Percentiles rank a stretch among this genome's conserved stretches.
Evolutionary conservation across 1,140 invertebrate species (phyloP).

Genomic region (Pygmarrhopalites habei): DNA sequence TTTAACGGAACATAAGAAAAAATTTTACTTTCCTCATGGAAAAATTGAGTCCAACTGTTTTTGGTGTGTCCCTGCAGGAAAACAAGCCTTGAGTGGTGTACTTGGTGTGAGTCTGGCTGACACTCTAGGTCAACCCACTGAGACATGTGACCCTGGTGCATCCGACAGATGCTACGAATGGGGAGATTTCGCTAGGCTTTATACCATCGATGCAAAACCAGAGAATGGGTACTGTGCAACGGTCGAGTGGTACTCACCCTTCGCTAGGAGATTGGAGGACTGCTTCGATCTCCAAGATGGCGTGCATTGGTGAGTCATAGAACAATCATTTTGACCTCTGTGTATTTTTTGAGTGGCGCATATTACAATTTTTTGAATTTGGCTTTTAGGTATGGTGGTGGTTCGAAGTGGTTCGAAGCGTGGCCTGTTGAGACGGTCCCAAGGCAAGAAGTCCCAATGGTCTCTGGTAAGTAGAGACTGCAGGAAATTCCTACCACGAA

Average conservation of each 20-base stretch:
- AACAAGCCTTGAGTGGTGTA: neutral
- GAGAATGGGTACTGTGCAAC: conserved; percentile 3
- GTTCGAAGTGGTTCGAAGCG: conserved; percentile 40
- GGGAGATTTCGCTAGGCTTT: conserved; percentile 18
- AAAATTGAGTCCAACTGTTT: too few relatives aligned
- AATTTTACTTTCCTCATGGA: too few relatives aligned
- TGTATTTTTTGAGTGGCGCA: neutral
- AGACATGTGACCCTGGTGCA: neutral
- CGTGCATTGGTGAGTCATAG: conserved; percentile 8
- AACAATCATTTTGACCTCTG: neutral
- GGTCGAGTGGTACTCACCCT: conserved; percentile 17
- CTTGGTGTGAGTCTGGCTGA: neutral
- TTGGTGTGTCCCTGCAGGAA: too few relatives aligned
- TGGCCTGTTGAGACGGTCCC: conserved; percentile 46
- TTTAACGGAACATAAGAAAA: too few relatives aligned
- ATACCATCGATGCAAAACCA: neutral
- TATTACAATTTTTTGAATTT: neutral
- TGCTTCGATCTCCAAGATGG: conserved; percentile 17
- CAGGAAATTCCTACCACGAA: too few relatives aligned
- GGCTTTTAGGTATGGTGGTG: conserved; percentile 15
- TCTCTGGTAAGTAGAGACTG: conserved; percentile 41
- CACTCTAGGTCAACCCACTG: neutral
- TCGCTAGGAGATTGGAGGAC: conserved; percentile 19
- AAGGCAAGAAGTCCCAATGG: conserved; percentile 36
- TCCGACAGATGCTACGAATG: neutral